phyloP scores from a whole-genome alignment of 2,888 invertebrate genomes.

The Coenonympha glycerion region DNA sequence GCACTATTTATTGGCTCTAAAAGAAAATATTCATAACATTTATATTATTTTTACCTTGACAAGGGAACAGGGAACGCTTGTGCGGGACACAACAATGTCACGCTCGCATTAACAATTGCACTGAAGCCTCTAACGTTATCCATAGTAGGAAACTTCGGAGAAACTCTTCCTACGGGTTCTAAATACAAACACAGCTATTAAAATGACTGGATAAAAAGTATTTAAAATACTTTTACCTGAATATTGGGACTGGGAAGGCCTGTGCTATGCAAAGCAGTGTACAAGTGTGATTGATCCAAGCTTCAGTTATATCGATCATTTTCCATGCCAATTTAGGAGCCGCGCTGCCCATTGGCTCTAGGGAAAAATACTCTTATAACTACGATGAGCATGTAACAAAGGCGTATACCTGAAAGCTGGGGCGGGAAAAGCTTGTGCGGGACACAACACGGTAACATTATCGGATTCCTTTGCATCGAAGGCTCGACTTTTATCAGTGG shows the following conservation, averaged over 20 bases:
- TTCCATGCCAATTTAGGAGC: conserved; percentile 79
- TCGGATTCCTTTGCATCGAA: conserved; percentile 74
- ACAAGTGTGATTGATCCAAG: conserved; percentile 46
- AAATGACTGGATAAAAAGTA: conserved; percentile 19
- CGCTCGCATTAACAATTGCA: conserved; percentile 70
- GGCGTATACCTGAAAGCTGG: conserved; percentile 77
- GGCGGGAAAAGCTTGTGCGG: conserved; percentile 85
- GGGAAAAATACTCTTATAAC: conserved; percentile 36
- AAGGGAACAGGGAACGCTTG: conserved; percentile 80
- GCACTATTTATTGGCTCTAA: conserved; percentile 83
- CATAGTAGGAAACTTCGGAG: conserved; percentile 83
- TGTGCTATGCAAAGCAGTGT: conserved; percentile 80
- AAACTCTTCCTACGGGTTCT: conserved; percentile 78
- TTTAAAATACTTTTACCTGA: conserved; percentile 71
- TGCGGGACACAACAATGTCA: conserved; percentile 81
- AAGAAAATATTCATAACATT: conserved; percentile 44
- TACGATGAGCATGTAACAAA: conserved; percentile 24
- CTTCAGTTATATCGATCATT: conserved; percentile 68
- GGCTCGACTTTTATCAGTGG: conserved; percentile 78
- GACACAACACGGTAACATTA: conserved; percentile 79
- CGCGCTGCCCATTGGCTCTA: conserved; percentile 83
- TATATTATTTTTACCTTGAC: conserved; percentile 72
- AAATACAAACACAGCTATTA: conserved; percentile 36
- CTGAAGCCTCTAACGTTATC: conserved; percentile 78
- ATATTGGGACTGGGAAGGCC: conserved; percentile 80